Conservation (phyloP, 2,113 vertebrate genomes). For the Ceratotherium simum region DNA sequence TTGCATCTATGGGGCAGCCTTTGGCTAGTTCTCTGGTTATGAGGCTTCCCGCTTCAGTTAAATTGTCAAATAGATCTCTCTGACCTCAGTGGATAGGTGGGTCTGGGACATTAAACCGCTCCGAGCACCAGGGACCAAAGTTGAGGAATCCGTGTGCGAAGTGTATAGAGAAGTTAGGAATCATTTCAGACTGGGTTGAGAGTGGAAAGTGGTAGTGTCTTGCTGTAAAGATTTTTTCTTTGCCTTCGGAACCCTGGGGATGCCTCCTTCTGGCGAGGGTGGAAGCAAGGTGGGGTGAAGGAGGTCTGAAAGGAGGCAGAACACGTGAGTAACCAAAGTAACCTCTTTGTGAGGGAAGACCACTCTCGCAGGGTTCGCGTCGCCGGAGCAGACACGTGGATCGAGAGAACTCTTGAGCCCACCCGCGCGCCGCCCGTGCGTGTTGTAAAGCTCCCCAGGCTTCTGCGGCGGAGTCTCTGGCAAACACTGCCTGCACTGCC, state of each 20-base stretch:
- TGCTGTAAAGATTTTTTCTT: constrained; percentile 46
- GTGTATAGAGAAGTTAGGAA: constrained; percentile 18
- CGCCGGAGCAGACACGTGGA: constrained; percentile 62
- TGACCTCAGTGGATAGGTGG: background rate
- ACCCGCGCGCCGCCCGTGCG: background rate
- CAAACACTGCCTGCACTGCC: background rate
- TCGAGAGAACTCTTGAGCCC: constrained; percentile 43
- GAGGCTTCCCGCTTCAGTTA: constrained; percentile 8
- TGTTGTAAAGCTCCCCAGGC: background rate
- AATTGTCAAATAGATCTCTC: background rate
- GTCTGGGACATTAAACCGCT: background rate
- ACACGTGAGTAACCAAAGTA: background rate
- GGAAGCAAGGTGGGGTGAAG: background rate
- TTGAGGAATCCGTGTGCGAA: background rate
- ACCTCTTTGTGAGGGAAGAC: background rate
- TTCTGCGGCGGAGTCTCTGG: background rate
- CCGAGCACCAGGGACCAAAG: background rate
- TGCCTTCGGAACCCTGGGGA: background rate
- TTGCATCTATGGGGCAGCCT: background rate
- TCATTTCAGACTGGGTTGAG: background rate
- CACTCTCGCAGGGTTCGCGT: constrained; percentile 34
- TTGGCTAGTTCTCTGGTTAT: constrained; percentile 31
- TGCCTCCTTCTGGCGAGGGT: background rate
- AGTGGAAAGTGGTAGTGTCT: background rate
- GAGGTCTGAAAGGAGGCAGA: background rate